Base-by-base conservation (phyloP, 2,888 invertebrate species). In the Onchidella celtica region DNA sequence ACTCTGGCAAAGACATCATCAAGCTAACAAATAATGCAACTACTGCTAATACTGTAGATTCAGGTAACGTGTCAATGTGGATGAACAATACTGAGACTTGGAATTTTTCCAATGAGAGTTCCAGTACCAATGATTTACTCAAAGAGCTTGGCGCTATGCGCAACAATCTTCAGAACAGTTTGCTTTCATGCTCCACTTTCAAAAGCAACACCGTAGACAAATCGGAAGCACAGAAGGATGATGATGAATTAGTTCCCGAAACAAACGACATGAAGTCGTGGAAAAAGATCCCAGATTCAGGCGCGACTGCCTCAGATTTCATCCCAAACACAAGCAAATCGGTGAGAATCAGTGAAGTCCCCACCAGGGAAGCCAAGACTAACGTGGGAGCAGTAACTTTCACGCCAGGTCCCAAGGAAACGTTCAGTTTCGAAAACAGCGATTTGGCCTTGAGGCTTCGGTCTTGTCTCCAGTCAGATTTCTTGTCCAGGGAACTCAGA, bases 401-500 rank as follows among this genome's bases (percentile, higher is more conserved):
- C n/a, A n/a, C n/a, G n/a, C n/a, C n/a, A n/a, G n/a, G n/a, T n/a
- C n/a, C n/a, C n/a, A n/a, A n/a, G n/a, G n/a, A n/a, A n/a, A n/a
- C 11, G n/a, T 14, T 21, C 24, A 47, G 24, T 9, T 69, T 57
- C 57, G 69, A 77, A 17, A 1, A 40, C 17, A n/a, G 32, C 0
- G 69, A 68, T n/a, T n/a, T 77, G 21, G 59, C 36, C 4, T 36
- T 57, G n/a, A 77, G 47, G 40, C n/a, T 77, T 17, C 24, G 47
- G 32, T n/a, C 68, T 36, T 36, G 27, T 14, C 6, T 78, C n/a
- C 59, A 61, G 24, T 78, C 78, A 34, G 63, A 69, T 17, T 78
- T 78, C 24, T 63, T 78, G 11, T 61, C 70, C 1, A 57, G 61
- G 4, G 78, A 78, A 32, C 29, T 78, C 1, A 34, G 38, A 29